Conservation (phyloP, 2,888 invertebrate genomes). For the Gastracanthus pulcherrimus region DNA sequence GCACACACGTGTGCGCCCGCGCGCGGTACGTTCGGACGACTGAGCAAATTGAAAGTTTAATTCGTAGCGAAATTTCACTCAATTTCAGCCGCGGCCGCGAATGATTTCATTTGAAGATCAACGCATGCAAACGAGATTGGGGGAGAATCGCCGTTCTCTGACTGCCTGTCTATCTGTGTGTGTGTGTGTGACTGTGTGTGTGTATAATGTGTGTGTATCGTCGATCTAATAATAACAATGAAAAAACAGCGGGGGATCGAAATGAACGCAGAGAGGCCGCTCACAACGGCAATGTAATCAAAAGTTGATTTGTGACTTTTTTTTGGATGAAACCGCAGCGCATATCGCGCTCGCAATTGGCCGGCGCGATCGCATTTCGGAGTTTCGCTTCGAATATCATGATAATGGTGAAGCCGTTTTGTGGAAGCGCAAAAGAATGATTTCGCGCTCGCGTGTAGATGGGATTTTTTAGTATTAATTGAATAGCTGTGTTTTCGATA, state of each 20-base stretch:
- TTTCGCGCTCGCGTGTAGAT: too few relatives aligned
- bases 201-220: neutral
- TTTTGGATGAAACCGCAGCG: neutral
- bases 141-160: too few relatives aligned
- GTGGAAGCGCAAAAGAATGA: too few relatives aligned
- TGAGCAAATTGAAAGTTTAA: constrained; percentile 55
- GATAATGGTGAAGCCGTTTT: too few relatives aligned
- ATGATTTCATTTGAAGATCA: constrained; percentile 50
- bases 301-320: constrained; percentile 28
- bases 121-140: constrained; percentile 43
- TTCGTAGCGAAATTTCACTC: constrained; percentile 50
- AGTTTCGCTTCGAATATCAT: too few relatives aligned
- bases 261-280: neutral
- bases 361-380: too few relatives aligned
- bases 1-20: neutral
- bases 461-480: too few relatives aligned
- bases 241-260: neutral
- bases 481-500: too few relatives aligned
- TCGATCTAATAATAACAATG: constrained; percentile 42
- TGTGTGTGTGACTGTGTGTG: too few relatives aligned
- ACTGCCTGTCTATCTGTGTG: too few relatives aligned
- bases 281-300: constrained; percentile 4
- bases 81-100: constrained; percentile 28
- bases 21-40: neutral
- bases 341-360: too few relatives aligned